phyloP scores from a whole-genome alignment of 2,888 invertebrate species.

The Leuctra nigra region DNA sequence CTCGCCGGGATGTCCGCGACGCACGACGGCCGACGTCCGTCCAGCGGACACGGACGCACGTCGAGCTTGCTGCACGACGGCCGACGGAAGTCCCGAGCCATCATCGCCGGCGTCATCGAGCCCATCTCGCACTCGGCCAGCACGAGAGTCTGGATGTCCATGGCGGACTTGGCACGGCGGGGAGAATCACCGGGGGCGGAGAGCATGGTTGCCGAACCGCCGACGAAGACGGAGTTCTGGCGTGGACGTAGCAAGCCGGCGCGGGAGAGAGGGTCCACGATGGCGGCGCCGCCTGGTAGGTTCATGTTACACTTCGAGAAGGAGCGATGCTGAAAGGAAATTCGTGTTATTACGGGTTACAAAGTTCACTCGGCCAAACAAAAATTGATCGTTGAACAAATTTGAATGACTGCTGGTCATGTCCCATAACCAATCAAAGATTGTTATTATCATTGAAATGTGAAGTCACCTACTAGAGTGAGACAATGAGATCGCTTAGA shows the following conservation, averaged over 20 bases:
- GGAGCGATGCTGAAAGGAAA: constrained; percentile 51
- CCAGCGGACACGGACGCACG: not conserved
- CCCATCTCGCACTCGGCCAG: constrained; percentile 40
- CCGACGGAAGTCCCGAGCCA: constrained; percentile 2
- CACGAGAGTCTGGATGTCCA: constrained; percentile 72
- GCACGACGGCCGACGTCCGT: not conserved
- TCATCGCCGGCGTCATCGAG: not conserved
- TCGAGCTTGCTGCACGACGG: constrained; percentile 18
- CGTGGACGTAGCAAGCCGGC: constrained; percentile 47
- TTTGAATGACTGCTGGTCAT: too few species aligned
- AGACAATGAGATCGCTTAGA: too few species aligned
- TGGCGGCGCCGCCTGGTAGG: too few species aligned
- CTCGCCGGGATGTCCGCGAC: not conserved
- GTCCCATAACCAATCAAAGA: too few species aligned
- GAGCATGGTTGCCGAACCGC: constrained; percentile 56
- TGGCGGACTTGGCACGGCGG: constrained; percentile 72
- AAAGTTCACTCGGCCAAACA: too few species aligned
- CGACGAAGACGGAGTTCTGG: constrained; percentile 84
- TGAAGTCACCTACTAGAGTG: too few species aligned
- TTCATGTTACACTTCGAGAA: constrained; percentile 62
- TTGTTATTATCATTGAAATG: too few species aligned
- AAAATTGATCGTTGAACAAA: too few species aligned
- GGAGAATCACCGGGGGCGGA: constrained; percentile 60
- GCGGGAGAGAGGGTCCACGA: constrained; percentile 38
- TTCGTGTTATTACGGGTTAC: not conserved